Conservation (phyloP, 2,113 vertebrate genomes). For the Oncorhynchus kisutch region DNA sequence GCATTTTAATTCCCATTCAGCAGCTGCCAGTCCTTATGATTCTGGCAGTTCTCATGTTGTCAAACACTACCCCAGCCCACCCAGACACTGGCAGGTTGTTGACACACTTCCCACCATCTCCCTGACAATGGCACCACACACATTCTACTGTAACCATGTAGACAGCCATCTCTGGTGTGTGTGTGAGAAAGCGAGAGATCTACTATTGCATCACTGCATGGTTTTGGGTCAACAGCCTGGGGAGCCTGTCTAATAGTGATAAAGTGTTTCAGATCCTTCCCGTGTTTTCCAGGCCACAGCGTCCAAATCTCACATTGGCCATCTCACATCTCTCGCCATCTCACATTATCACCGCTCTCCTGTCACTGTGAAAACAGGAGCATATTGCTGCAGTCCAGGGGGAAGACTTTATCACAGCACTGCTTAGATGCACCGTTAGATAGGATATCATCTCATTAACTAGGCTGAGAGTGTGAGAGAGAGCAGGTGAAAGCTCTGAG, state of each 20-base stretch:
- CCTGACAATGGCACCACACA: constrained; percentile 28
- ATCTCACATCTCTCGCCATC: no score
- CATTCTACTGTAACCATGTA: constrained; percentile 29
- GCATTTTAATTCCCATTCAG: background rate
- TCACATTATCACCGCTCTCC: constrained; percentile 74
- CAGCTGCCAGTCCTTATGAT: constrained; percentile 29
- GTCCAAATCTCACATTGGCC: constrained; percentile 71
- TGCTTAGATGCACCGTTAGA: constrained; percentile 39
- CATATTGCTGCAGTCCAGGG: constrained; percentile 70
- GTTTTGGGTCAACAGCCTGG: constrained; percentile 68
- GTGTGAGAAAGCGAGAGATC: background rate
- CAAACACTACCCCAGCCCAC: constrained; percentile 27
- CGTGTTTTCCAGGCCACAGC: constrained; percentile 72
- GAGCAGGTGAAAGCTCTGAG: background rate
- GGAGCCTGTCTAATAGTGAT: constrained; percentile 70
- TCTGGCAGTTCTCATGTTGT: constrained; percentile 35
- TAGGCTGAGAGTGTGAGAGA: background rate
- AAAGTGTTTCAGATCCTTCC: constrained; percentile 72
- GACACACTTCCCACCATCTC: constrained; percentile 45
- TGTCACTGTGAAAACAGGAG: constrained; percentile 66
- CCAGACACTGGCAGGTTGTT: constrained; percentile 47
- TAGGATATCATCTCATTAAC: background rate
- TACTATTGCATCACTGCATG: constrained; percentile 39
- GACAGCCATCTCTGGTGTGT: constrained; percentile 13
- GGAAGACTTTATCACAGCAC: constrained; percentile 65